Conservation (phyloP, 1,140 invertebrate genomes). For the Drosophila ogumai region DNA sequence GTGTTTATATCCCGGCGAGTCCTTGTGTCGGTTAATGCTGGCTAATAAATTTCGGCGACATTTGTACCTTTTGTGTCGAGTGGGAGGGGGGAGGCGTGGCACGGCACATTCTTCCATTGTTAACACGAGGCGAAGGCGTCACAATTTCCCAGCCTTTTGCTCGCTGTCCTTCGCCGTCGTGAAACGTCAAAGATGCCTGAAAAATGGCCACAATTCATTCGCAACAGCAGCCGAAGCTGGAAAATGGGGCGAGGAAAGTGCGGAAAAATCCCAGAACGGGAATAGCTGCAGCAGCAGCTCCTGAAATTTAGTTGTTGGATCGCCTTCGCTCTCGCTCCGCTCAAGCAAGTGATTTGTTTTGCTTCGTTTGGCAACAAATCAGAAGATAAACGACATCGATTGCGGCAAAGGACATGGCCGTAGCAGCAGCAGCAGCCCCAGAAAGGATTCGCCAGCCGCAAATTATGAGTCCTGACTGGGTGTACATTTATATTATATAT, state of each 20-base stretch:
- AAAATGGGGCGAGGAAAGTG: constrained; percentile 3
- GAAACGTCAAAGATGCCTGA: constrained; percentile 67
- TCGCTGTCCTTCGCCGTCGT: constrained; percentile 43
- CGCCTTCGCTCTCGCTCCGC: too few species aligned
- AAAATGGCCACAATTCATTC: constrained; percentile 82
- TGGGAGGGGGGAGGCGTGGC: constrained; percentile 40
- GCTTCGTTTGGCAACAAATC: constrained; percentile 81
- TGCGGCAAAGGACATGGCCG: constrained; percentile 71
- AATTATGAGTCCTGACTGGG: constrained; percentile 30
- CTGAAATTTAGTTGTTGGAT: constrained; percentile 54
- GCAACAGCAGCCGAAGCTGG: constrained; percentile 45
- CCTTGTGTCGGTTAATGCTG: constrained; percentile 72
- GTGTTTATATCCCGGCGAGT: constrained; percentile 22
- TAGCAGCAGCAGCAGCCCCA: constrained; percentile 27
- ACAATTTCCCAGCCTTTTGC: constrained; percentile 56
- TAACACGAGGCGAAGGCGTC: constrained; percentile 65
- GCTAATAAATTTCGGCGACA: constrained; percentile 78
- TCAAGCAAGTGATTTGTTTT: constrained; percentile 82
- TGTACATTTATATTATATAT: not conserved
- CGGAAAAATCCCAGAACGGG: constrained; percentile 43
- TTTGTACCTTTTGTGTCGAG: constrained; percentile 74
- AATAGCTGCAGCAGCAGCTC: constrained; percentile 47
- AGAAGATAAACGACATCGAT: constrained; percentile 83
- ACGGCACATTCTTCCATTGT: constrained; percentile 51
- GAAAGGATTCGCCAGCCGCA: constrained; percentile 41